Conservation (phyloP, 1,140 invertebrate species). For the Geopemphigus sp. region DNA sequence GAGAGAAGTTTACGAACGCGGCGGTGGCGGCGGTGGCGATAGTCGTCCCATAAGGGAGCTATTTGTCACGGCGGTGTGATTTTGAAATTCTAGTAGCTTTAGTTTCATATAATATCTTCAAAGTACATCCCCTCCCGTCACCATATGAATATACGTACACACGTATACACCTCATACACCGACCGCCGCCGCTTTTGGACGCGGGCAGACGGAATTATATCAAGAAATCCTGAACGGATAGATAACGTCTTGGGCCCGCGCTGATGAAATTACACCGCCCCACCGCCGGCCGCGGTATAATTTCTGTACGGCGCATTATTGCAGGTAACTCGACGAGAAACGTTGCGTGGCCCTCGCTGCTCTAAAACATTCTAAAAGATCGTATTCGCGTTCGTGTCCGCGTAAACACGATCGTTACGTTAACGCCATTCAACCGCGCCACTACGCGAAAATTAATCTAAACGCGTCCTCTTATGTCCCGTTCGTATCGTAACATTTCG, state of each 20-base stretch:
- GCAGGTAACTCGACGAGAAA: background rate
- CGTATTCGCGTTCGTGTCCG: background rate
- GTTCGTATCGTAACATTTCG: too few species aligned
- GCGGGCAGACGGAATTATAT: constrained; percentile 3
- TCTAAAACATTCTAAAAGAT: background rate
- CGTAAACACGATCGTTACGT: too few species aligned
- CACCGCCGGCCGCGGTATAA: background rate
- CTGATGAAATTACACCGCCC: background rate
- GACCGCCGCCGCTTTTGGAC: background rate
- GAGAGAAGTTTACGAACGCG: constrained; percentile 29
- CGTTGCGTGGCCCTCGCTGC: background rate
- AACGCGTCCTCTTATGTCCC: too few species aligned
- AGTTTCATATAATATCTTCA: constrained; percentile 23
- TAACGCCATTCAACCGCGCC: too few species aligned
- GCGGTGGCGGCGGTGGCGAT: background rate
- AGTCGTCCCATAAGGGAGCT: constrained; percentile 43
- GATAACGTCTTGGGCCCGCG: background rate
- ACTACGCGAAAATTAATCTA: too few species aligned
- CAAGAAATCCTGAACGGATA: background rate
- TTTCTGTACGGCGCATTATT: background rate
- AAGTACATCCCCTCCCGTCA: background rate
- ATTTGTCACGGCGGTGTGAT: constrained; percentile 30
- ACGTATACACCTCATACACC: background rate
- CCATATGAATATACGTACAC: background rate
- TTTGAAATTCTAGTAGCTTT: constrained; percentile 39